These are phyloP conservation scores for Drosophila atripex DNA, from an alignment of 2,888 invertebrate genomes.

Conservation along the genomic window DNA sequence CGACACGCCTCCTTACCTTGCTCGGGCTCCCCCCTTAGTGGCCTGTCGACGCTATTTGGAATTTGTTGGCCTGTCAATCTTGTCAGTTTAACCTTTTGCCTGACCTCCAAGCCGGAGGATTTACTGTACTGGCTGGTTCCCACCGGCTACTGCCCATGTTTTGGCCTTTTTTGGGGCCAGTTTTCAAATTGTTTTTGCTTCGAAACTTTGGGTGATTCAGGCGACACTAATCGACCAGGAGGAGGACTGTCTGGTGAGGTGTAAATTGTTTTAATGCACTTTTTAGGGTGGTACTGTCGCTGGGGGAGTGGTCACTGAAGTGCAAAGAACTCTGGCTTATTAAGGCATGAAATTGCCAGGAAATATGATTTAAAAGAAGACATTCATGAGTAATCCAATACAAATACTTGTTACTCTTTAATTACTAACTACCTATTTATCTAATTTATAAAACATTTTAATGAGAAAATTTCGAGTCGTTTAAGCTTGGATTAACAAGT, in stretches of 20 bases:
- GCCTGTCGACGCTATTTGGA: constrained; percentile 50
- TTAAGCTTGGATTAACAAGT: not conserved
- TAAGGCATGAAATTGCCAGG: not conserved
- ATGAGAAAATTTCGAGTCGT: not conserved
- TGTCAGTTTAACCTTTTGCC: constrained; percentile 74
- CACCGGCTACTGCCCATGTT: constrained; percentile 27
- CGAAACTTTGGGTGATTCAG: not conserved
- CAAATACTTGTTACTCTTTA: not conserved
- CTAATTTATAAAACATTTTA: not conserved
- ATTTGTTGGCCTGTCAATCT: constrained; percentile 69
- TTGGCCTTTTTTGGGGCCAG: constrained; percentile 20
- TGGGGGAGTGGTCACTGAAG: constrained; percentile 13
- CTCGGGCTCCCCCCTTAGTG: not conserved
- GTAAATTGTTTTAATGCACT: constrained; percentile 34
- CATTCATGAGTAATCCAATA: too few relatives aligned
- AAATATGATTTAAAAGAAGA: not conserved
- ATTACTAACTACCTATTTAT: not conserved
- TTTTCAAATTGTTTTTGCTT: constrained; percentile 26
- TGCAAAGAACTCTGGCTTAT: constrained; percentile 4
- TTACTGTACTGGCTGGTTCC: constrained; percentile 37
- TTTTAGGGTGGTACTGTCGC: not conserved
- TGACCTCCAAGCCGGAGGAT: constrained; percentile 64
- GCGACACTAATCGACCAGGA: constrained; percentile 8
- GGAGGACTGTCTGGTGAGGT: constrained; percentile 25
- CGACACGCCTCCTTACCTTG: constrained; percentile 17